Evolutionary conservation across 2,888 invertebrate genomes (phyloP).

Genomic region (Epinotia brunnichana): DNA sequence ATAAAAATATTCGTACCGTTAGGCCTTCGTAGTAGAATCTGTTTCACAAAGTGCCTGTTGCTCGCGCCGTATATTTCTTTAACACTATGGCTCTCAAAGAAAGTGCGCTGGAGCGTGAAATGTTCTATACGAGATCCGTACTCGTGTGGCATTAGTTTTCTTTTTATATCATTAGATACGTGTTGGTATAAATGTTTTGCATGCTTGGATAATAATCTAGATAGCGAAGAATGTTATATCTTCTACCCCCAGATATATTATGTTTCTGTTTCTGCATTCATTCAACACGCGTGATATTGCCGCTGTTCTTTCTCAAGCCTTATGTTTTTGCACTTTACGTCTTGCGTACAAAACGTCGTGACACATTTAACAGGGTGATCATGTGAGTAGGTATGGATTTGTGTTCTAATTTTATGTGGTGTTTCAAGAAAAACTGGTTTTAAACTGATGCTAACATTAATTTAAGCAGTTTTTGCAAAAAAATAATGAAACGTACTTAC

Average conservation of each 20-base stretch:
- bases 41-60: constrained; percentile 42
- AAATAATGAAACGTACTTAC: neutral
- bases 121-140: constrained; percentile 15
- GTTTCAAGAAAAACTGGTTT: too few species aligned
- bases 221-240: neutral
- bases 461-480: neutral
- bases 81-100: constrained; percentile 41
- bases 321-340: neutral
- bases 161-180: constrained; percentile 8
- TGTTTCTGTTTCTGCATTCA: neutral
- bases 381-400: too few species aligned
- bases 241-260: neutral
- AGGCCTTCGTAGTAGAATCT: constrained; percentile 38
- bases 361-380: neutral
- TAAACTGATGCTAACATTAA: too few species aligned
- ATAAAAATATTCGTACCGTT: constrained; percentile 41
- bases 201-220: neutral
- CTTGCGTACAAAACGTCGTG: neutral
- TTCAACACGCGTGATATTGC: too few species aligned
- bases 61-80: constrained; percentile 40
- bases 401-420: too few species aligned
- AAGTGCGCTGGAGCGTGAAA: constrained; percentile 27
- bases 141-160: constrained; percentile 24
- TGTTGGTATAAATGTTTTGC: constrained; percentile 10
- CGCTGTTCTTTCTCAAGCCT: neutral